Percentiles rank a stretch among this genome's conserved stretches.
Evolutionary conservation across 2,797 vertebrate species (phyloP).

Genomic region (Channa striata): DNA sequence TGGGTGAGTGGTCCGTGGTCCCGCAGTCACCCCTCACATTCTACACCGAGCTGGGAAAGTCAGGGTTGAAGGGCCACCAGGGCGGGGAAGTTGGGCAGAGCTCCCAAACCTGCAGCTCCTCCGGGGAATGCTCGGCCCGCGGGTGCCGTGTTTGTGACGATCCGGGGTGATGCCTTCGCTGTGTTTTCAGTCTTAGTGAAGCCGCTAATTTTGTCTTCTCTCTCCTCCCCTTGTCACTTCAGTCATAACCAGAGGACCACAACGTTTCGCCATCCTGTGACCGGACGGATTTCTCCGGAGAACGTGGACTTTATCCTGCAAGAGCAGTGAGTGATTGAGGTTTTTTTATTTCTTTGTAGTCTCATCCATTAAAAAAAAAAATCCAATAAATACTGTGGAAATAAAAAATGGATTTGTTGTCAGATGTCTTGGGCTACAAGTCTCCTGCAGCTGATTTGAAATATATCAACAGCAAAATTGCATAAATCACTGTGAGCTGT

Average conservation of each 20-base stretch:
- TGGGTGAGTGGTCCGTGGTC: constrained; percentile 31
- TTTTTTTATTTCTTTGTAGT: constrained; percentile 7
- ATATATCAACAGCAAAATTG: neutral
- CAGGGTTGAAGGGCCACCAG: constrained; percentile 34
- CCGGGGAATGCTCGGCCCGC: constrained; percentile 49
- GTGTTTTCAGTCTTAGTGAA: constrained; percentile 9
- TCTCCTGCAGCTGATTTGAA: constrained; percentile 10
- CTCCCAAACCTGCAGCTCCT: constrained; percentile 27
- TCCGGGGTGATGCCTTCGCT: constrained; percentile 40
- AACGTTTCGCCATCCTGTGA: constrained; percentile 92
- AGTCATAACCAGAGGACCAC: constrained; percentile 95
- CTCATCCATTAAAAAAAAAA: too few relatives aligned
- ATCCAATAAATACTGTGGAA: neutral
- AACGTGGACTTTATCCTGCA: constrained; percentile 91
- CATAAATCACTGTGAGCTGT: neutral
- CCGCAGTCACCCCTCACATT: constrained; percentile 66
- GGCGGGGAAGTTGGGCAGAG: constrained; percentile 45
- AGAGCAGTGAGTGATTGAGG: constrained; percentile 89
- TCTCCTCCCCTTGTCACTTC: constrained; percentile 55
- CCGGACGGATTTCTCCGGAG: constrained; percentile 91
- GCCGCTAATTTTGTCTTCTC: constrained; percentile 57
- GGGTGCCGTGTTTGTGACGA: constrained; percentile 37
- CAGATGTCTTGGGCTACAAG: neutral
- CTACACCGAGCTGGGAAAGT: constrained; percentile 62
- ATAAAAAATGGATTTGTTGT: constrained; percentile 4